Evolutionary conservation across 2,888 invertebrate genomes (phyloP).

Genomic region (Rosalia funebris): DNA sequence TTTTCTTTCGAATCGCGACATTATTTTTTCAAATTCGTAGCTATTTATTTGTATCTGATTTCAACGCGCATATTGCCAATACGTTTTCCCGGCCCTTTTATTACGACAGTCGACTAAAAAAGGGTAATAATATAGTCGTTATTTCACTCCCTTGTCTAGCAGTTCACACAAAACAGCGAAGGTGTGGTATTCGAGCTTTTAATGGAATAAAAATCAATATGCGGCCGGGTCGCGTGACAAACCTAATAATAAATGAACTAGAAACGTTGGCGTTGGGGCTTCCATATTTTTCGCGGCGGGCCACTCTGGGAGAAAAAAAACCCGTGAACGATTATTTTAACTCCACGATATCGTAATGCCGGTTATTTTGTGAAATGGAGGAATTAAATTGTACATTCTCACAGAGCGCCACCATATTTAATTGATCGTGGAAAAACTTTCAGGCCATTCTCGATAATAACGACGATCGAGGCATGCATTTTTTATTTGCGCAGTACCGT

Average conservation of each 20-base stretch:
- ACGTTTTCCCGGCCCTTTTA: too few relatives aligned
- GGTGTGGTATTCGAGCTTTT: slow-evolving; percentile 54
- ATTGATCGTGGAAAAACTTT: background rate
- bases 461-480: background rate
- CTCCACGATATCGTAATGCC: slow-evolving; percentile 1
- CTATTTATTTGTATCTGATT: too few relatives aligned
- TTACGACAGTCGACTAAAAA: too few relatives aligned
- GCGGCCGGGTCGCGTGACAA: slow-evolving; percentile 57
- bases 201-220: slow-evolving; percentile 59
- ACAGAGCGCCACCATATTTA: background rate
- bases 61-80: too few relatives aligned
- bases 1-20: too few relatives aligned
- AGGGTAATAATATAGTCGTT: slow-evolving; percentile 5
- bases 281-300: slow-evolving; percentile 13
- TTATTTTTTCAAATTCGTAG: too few relatives aligned
- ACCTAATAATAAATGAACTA: slow-evolving; percentile 57
- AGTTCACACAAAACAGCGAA: slow-evolving; percentile 45
- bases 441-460: background rate
- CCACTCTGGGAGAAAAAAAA: slow-evolving; percentile 16
- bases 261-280: slow-evolving; percentile 35
- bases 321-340: slow-evolving; percentile 17
- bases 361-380: background rate
- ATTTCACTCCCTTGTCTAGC: slow-evolving; percentile 13
- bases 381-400: background rate
- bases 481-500: background rate